phyloP scores from a whole-genome alignment of 1,140 invertebrate species.

The Drosophila asahinai region DNA sequence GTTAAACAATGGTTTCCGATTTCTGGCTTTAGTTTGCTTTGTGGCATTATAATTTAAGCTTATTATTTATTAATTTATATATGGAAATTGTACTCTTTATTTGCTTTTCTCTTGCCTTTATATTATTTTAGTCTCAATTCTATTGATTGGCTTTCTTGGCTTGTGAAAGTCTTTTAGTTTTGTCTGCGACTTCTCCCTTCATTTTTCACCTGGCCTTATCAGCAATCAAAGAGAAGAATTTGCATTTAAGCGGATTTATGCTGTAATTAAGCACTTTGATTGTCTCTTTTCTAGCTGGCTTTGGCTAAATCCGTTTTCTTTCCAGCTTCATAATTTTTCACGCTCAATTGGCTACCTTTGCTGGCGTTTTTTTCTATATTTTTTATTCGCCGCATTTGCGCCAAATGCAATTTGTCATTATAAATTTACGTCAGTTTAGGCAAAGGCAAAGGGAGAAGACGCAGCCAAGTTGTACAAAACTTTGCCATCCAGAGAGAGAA shows the following conservation, averaged over 20 bases:
- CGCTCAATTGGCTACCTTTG: conserved; percentile 69
- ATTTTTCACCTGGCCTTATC: conserved; percentile 29
- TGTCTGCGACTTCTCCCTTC: conserved; percentile 5
- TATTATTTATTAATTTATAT: not conserved
- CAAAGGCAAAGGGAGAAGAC: conserved; percentile 60
- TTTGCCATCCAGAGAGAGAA: conserved; percentile 27
- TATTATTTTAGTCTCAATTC: not conserved
- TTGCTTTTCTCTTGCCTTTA: not conserved
- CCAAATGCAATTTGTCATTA: conserved; percentile 84
- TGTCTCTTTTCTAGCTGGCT: conserved; percentile 46
- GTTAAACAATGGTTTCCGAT: conserved; percentile 1
- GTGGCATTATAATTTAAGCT: not conserved
- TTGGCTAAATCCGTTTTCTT: conserved; percentile 28
- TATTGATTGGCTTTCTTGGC: conserved; percentile 9
- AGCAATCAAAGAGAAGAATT: conserved; percentile 50
- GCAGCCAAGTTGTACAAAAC: conserved; percentile 41
- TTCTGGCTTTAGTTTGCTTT: not conserved
- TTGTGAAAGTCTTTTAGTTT: conserved; percentile 15
- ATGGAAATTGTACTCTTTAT: not conserved
- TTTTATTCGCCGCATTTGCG: conserved; percentile 67
- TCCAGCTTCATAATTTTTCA: conserved; percentile 78
- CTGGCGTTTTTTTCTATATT: conserved; percentile 24
- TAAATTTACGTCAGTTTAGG: conserved; percentile 83
- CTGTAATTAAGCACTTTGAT: conserved; percentile 67
- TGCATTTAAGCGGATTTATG: conserved; percentile 67